Base-by-base conservation (phyloP, 1,140 invertebrate species). In the Argopecten irradians region DNA sequence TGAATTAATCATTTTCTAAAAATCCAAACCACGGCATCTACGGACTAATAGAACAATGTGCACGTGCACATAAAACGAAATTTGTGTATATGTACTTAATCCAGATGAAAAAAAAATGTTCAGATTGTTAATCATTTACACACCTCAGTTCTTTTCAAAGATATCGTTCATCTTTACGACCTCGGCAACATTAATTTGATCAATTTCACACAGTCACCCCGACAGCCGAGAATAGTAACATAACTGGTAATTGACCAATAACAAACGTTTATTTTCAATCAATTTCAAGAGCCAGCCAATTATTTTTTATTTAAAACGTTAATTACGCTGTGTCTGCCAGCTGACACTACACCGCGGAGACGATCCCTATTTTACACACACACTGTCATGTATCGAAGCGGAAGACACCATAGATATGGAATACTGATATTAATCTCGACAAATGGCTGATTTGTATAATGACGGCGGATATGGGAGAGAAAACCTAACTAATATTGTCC, bases 361-460 rank as follows among this genome's bases (percentile, higher is more conserved):
- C 55, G 55, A 28, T 5, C 22, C 36, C 36, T 13, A 28, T n/a
- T n/a, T 3, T 28, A 71, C 5, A 71, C n/a, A 71, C 5, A 71
- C 55, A 39, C 55, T n/a, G 16, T 28, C 22, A 8, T 71, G 55
- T 28, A 28, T 71, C 16, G 55, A 28, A 28, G 55, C n/a, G 55
- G n/a, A 46, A n/a, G 55, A 71, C 28, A 28, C 55, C 28, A 71
- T 71, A 71, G 55, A 71, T 71, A 5, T 71, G 22, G 13, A 28
- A 5, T 71, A 71, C 5, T 28, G 55, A 71, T 71, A 28, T n/a
- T n/a, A 71, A 5, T 16, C n/a, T n/a, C 55, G 55, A 28, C n/a
- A 28, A 71, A 71, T 71, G n/a, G 55, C 5, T n/a, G 55, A 71
- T 71, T 71, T 71, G 55, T n/a, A 71, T 71, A n/a, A 71, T 71